Conservation (phyloP, 2,888 invertebrate genomes). For the Thecocarcelia acutangulata region DNA sequence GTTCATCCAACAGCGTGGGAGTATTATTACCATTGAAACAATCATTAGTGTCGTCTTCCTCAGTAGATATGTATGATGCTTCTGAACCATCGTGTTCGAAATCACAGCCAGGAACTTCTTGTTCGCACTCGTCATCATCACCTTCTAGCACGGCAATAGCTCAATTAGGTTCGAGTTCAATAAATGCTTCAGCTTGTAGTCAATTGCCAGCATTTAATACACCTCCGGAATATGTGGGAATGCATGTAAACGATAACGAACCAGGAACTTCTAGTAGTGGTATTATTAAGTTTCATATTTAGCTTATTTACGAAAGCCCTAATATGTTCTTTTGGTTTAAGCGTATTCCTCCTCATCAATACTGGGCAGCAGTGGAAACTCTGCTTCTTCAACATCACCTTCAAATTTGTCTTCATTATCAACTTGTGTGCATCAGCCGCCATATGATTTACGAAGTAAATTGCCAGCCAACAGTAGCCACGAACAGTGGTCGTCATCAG, state of each 20-base stretch:
- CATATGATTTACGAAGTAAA: slow-evolving; percentile 94
- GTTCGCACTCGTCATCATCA: slow-evolving; percentile 47
- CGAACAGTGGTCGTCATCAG: slow-evolving; percentile 78
- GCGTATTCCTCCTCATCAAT: slow-evolving; percentile 62
- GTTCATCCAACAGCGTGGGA: slow-evolving; percentile 61
- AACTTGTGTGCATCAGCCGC: slow-evolving; percentile 88
- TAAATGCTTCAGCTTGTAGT: slow-evolving; percentile 38
- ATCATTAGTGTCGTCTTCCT: slow-evolving; percentile 44
- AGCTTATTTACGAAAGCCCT: neutral
- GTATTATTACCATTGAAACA: slow-evolving; percentile 53
- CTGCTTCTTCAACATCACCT: slow-evolving; percentile 64
- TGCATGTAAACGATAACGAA: slow-evolving; percentile 64
- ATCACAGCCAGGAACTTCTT: slow-evolving; percentile 57
- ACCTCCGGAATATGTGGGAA: slow-evolving; percentile 60
- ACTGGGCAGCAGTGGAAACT: slow-evolving; percentile 20
- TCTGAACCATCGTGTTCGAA: slow-evolving; percentile 63
- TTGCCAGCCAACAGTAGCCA: slow-evolving; percentile 80
- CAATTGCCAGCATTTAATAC: slow-evolving; percentile 59
- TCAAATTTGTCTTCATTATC: slow-evolving; percentile 71
- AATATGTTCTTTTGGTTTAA: slow-evolving; percentile 20
- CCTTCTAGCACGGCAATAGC: slow-evolving; percentile 51
- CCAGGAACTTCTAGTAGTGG: slow-evolving; percentile 62
- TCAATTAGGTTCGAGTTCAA: slow-evolving; percentile 53
- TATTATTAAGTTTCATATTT: slow-evolving; percentile 3
- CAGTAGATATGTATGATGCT: slow-evolving; percentile 62